Evolutionary conservation across 2,888 invertebrate species (phyloP).

Genomic region (Nomada goodeniana): DNA sequence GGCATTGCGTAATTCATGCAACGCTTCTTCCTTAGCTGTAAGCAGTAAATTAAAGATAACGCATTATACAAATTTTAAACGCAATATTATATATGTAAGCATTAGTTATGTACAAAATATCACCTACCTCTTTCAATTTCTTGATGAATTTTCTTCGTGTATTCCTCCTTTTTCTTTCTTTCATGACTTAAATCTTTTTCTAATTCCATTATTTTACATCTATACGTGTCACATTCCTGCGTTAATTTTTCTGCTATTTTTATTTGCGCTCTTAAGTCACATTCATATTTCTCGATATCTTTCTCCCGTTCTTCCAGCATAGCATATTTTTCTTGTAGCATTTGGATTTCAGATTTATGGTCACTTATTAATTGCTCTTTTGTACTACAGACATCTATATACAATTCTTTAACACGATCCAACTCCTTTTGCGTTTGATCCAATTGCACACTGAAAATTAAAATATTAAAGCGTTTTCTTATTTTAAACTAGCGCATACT

Average conservation of each 20-base stretch:
- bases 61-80: neutral
- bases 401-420: constrained; percentile 80
- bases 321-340: constrained; percentile 81
- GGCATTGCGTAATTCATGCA: constrained; percentile 78
- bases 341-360: constrained; percentile 86
- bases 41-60: constrained; percentile 14
- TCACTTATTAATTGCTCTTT: constrained; percentile 87
- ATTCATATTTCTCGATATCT: constrained; percentile 73
- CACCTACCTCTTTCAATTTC: constrained; percentile 79
- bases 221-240: constrained; percentile 76
- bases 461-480: neutral
- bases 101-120: neutral
- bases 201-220: constrained; percentile 76
- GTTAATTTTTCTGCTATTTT: constrained; percentile 75
- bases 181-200: constrained; percentile 78
- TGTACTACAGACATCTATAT: constrained; percentile 86
- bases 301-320: constrained; percentile 72
- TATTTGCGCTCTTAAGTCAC: constrained; percentile 75
- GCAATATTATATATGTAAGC: neutral
- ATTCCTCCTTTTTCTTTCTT: constrained; percentile 76
- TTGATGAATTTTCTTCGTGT: constrained; percentile 77
- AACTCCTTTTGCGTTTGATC: constrained; percentile 81
- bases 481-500: neutral
- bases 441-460: constrained; percentile 76
- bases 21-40: constrained; percentile 80